Conservation (phyloP, 2,113 vertebrate genomes). For the Collichthys lucidus region DNA sequence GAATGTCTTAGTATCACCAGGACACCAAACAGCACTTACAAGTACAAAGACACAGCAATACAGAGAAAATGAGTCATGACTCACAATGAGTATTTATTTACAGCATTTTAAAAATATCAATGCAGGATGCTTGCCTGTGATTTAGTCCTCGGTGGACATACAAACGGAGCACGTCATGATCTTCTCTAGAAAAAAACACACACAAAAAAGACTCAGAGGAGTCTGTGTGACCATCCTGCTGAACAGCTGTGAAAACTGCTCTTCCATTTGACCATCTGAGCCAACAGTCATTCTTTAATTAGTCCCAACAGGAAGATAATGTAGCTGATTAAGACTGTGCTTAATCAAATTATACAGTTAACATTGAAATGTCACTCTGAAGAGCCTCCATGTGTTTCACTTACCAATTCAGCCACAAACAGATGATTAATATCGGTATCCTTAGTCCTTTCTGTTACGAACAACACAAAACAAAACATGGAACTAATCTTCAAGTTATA, state of each 20-base stretch:
- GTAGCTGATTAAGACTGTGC: not conserved
- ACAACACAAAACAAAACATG: too few species aligned
- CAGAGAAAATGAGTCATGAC: too few species aligned
- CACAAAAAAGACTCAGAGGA: too few species aligned
- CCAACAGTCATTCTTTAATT: not conserved
- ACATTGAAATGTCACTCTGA: not conserved
- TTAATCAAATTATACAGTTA: not conserved
- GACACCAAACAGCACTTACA: not conserved
- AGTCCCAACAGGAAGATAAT: not conserved
- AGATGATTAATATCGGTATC: not conserved
- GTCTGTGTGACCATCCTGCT: slow-evolving; percentile 1
- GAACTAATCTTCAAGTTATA: too few species aligned
- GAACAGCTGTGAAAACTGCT: too few species aligned
- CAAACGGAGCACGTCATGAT: too few species aligned
- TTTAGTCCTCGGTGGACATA: too few species aligned
- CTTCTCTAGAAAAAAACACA: too few species aligned
- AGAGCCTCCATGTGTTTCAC: not conserved
- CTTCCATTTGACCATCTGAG: not conserved
- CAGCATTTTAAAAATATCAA: too few species aligned
- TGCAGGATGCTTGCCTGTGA: too few species aligned
- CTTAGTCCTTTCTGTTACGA: not conserved
- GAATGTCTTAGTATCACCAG: not conserved
- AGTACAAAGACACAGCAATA: too few species aligned
- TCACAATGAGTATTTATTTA: too few species aligned
- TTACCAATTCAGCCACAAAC: not conserved